These are phyloP conservation scores for Oreochromis tanganicae DNA, from an alignment of 2,113 vertebrate species.

Conservation along the genomic window DNA sequence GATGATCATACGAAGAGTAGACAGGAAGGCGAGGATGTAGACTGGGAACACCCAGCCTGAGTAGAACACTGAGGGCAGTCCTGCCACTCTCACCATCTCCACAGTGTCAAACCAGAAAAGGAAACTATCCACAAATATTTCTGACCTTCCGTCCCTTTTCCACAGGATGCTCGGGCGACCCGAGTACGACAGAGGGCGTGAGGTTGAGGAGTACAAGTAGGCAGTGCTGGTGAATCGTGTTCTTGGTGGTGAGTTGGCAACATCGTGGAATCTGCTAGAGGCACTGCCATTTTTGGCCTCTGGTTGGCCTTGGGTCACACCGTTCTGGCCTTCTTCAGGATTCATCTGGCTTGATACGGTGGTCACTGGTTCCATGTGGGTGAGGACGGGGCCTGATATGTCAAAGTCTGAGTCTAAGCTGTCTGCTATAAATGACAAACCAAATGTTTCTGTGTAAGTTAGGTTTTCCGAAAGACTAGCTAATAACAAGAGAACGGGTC, in stretches of 20 bases:
- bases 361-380: slow-evolving; percentile 62
- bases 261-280: background rate
- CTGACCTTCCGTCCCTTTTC: slow-evolving; percentile 57
- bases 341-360: slow-evolving; percentile 53
- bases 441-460: background rate
- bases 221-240: background rate
- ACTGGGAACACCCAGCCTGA: slow-evolving; percentile 76
- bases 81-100: slow-evolving; percentile 76
- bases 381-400: slow-evolving; percentile 52
- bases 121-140: slow-evolving; percentile 69
- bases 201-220: slow-evolving; percentile 57
- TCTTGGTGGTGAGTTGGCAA: background rate
- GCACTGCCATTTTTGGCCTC: slow-evolving; percentile 22
- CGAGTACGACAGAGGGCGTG: background rate
- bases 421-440: slow-evolving; percentile 38
- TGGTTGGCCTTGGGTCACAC: background rate
- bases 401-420: slow-evolving; percentile 40
- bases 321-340: slow-evolving; percentile 16
- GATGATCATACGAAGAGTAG: slow-evolving; percentile 65
- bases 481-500: background rate
- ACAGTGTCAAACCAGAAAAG: slow-evolving; percentile 78
- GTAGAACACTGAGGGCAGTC: slow-evolving; percentile 47
- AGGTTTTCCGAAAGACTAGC: background rate
- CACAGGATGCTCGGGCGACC: slow-evolving; percentile 53
- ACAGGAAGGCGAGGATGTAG: slow-evolving; percentile 74